Conservation (phyloP, 2,888 invertebrate species). For the Morinoia aosen region DNA sequence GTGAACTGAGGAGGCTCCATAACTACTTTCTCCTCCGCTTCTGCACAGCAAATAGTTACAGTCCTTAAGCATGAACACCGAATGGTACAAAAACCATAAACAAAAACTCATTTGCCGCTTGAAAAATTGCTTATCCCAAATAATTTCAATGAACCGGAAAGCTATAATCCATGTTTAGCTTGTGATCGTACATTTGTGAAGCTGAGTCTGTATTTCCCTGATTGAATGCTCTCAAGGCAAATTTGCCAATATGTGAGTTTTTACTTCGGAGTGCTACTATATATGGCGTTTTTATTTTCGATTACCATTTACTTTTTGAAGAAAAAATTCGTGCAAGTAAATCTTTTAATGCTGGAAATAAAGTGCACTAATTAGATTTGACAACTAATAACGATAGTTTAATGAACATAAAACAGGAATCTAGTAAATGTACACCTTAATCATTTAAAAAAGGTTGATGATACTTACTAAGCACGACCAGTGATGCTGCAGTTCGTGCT, state of each 20-base stretch:
- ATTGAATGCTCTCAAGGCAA: not conserved
- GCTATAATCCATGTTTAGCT: not conserved
- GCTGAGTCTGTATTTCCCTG: not conserved
- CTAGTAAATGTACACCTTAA: not conserved
- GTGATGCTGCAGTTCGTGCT: slow-evolving; percentile 84
- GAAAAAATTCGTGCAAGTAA: no score
- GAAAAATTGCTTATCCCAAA: not conserved
- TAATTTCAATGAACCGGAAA: not conserved
- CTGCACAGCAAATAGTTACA: slow-evolving; percentile 59
- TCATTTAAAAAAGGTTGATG: not conserved
- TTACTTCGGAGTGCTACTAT: not conserved
- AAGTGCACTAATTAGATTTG: not conserved
- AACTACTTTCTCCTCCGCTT: slow-evolving; percentile 72
- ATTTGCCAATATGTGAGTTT: not conserved
- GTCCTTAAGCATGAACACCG: not conserved
- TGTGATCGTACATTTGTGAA: not conserved
- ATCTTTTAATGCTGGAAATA: not conserved
- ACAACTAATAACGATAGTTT: not conserved
- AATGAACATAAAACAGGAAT: not conserved
- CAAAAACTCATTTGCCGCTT: not conserved
- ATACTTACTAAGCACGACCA: slow-evolving; percentile 79
- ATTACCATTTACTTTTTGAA: no score
- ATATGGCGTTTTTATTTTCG: not conserved
- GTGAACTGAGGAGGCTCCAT: slow-evolving; percentile 82
- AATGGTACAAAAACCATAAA: slow-evolving; percentile 40